Percentiles rank a stretch among this genome's conserved stretches.
phyloP scores from a whole-genome alignment of 2,113 vertebrate genomes.

The Oryzias melastigma region DNA sequence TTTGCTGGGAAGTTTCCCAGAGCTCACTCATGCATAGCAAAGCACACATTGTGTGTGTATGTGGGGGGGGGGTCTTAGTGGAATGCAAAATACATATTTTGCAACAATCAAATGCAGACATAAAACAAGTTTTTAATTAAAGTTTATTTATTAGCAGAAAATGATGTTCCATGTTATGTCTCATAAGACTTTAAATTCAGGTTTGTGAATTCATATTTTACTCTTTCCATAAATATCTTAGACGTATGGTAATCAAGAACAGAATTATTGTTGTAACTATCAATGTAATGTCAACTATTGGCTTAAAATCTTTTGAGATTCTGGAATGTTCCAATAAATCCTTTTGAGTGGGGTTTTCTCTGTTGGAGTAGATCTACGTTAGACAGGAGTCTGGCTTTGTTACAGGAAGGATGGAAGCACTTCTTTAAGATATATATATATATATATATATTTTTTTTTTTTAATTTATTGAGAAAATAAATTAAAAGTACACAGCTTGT shows the following conservation, averaged over 20 bases:
- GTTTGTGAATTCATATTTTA: constrained; percentile 29
- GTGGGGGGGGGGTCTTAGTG: too few species aligned
- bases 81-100: constrained; percentile 19
- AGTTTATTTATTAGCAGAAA: constrained; percentile 10
- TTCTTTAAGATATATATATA: constrained; percentile 3
- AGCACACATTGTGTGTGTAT: background rate
- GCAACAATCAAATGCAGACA: constrained; percentile 9
- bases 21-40: constrained; percentile 7
- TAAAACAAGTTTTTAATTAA: constrained; percentile 5
- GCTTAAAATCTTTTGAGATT: too few species aligned
- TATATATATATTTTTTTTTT: too few species aligned
- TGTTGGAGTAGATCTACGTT: background rate
- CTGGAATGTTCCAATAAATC: too few species aligned
- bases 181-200: background rate
- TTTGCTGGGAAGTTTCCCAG: constrained; percentile 14
- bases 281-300: too few species aligned
- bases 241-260: constrained; percentile 15
- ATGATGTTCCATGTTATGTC: background rate
- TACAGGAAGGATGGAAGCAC: constrained; percentile 2
- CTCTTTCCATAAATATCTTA: background rate
- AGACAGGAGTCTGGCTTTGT: constrained; percentile 12
- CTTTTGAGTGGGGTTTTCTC: too few species aligned
- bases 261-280: background rate
- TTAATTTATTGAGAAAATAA: constrained; percentile 7
- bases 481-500: background rate